Percentiles rank a stretch among this genome's conserved stretches.
Conservation (phyloP, 2,888 invertebrate genomes). For the Coremacera marginata region DNA sequence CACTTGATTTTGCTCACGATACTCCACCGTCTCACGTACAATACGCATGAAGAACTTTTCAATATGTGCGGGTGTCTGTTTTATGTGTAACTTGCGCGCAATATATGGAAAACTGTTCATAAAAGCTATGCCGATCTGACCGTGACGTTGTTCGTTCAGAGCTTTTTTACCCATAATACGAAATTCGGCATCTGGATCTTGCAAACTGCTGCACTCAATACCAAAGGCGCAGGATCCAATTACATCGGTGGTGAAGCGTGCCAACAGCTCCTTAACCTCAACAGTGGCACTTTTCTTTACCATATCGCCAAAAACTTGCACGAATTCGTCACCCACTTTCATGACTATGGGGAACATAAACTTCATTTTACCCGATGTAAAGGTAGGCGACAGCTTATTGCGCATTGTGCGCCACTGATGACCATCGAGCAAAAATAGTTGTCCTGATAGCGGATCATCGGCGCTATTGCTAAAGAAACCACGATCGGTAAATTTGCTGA, state of each 20-base stretch:
- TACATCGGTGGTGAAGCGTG: slow-evolving; percentile 70
- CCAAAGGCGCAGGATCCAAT: slow-evolving; percentile 70
- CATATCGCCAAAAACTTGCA: slow-evolving; percentile 45
- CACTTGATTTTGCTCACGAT: slow-evolving; percentile 59
- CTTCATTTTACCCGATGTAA: slow-evolving; percentile 69
- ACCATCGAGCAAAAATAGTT: slow-evolving; percentile 60
- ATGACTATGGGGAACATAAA: slow-evolving; percentile 65
- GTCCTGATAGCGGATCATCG: slow-evolving; percentile 58
- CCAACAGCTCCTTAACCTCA: slow-evolving; percentile 67
- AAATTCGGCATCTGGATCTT: slow-evolving; percentile 65
- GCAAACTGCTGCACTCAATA: slow-evolving; percentile 67
- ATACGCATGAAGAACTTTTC: slow-evolving; percentile 58
- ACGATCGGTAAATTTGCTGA: slow-evolving; percentile 62
- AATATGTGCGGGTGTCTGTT: slow-evolving; percentile 46
- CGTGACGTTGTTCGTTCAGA: slow-evolving; percentile 47
- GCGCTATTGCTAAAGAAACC: slow-evolving; percentile 58
- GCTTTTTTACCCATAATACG: slow-evolving; percentile 53
- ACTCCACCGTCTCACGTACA: slow-evolving; percentile 65
- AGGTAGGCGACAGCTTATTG: slow-evolving; percentile 67
- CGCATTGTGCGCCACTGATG: slow-evolving; percentile 66
- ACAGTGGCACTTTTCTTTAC: slow-evolving; percentile 45
- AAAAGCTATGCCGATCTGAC: slow-evolving; percentile 34
- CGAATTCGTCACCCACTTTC: slow-evolving; percentile 49
- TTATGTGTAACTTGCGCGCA: slow-evolving; percentile 45
- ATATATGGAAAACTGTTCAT: slow-evolving; percentile 41